Evolutionary conservation across 2,113 vertebrate genomes (phyloP).

Genomic region (Pyxicephalus adspersus): DNA sequence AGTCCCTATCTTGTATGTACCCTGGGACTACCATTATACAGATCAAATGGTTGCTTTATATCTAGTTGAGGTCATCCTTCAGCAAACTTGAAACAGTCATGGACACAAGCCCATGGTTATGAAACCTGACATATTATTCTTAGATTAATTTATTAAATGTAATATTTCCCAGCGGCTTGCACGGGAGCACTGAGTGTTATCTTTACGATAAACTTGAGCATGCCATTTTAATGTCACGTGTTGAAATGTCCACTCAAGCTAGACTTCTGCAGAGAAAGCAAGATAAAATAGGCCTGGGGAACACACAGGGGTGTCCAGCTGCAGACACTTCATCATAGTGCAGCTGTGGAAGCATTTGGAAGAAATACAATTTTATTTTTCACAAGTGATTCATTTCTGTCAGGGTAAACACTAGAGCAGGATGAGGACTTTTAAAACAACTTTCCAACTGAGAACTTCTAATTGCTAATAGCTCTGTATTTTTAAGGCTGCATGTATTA

Average conservation of each 20-base stretch:
- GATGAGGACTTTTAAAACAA: conserved; percentile 3
- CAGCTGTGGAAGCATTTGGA: conserved; percentile 37
- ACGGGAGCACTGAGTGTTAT: background rate
- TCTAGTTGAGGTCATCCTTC: too few species aligned
- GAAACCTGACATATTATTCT: too few species aligned
- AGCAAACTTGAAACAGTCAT: too few species aligned
- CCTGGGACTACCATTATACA: too few species aligned
- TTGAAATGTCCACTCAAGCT: conserved; percentile 4
- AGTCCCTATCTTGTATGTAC: too few species aligned
- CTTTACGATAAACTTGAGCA: background rate
- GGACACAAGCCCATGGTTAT: too few species aligned
- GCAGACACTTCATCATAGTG: background rate
- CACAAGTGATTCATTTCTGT: background rate
- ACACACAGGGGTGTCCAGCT: background rate
- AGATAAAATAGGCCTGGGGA: background rate
- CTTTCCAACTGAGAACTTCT: background rate
- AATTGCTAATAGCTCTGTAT: background rate
- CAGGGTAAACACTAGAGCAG: background rate
- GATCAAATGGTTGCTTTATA: too few species aligned
- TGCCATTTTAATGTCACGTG: background rate
- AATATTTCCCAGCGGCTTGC: background rate
- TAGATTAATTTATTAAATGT: background rate
- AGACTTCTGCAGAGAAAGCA: background rate
- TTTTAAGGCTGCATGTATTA: conserved; percentile 14
- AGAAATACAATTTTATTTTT: conserved; percentile 13